These are phyloP conservation scores for Callipepla squamata DNA, from an alignment of 2,113 vertebrate species.

Conservation along the genomic window DNA sequence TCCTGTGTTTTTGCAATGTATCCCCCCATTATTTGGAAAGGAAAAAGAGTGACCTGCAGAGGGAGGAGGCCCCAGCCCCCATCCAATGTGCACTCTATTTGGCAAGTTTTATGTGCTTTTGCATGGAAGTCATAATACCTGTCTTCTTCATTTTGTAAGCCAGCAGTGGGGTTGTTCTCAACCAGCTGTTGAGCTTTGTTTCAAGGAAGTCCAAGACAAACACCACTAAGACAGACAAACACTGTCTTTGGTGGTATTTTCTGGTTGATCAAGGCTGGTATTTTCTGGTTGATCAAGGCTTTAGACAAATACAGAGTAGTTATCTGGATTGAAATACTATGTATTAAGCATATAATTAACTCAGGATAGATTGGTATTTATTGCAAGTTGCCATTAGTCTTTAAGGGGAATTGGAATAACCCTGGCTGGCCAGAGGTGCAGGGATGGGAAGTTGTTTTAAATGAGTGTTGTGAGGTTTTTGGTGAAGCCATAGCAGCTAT, in stretches of 20 bases:
- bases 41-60: not conserved
- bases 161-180: not conserved
- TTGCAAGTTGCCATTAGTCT: not conserved
- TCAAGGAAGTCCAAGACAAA: not conserved
- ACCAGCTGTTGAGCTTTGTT: not conserved
- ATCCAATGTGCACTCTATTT: not conserved
- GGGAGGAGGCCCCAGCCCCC: not conserved
- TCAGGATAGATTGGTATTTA: not conserved
- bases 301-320: not conserved
- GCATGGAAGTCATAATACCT: not conserved
- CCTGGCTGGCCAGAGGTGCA: not conserved
- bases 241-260: not conserved
- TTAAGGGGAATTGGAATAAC: not conserved
- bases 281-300: not conserved
- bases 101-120: not conserved
- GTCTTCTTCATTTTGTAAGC: not conserved
- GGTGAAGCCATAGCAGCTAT: not conserved
- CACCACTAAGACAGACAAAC: not conserved
- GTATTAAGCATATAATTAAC: not conserved
- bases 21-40: not conserved
- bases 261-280: not conserved
- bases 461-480: not conserved
- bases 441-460: not conserved
- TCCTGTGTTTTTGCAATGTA: not conserved
- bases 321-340: not conserved